These are phyloP conservation scores for Sinhomidia bicolor DNA, from an alignment of 2,888 invertebrate genomes.

Conservation along the genomic window DNA sequence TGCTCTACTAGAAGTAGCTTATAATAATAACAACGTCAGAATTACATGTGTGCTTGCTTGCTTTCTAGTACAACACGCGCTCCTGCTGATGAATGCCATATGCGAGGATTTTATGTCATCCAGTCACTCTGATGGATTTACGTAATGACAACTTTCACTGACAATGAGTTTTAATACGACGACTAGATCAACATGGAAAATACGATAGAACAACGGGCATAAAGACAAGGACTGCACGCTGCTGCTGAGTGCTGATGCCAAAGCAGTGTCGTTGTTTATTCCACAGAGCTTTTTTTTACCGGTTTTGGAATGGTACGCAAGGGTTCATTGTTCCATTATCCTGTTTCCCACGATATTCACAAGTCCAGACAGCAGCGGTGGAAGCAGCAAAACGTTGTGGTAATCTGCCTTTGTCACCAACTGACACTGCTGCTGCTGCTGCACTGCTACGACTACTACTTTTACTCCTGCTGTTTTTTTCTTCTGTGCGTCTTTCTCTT, in stretches of 20 bases:
- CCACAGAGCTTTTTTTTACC: neutral
- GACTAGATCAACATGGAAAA: neutral
- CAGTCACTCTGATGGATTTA: slow-evolving; percentile 43
- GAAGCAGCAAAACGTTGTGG: neutral
- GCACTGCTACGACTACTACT: too few species aligned
- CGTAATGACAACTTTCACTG: slow-evolving; percentile 1
- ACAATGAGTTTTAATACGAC: neutral
- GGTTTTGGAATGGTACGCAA: neutral
- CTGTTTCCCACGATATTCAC: slow-evolving; percentile 42
- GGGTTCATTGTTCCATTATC: slow-evolving; percentile 52
- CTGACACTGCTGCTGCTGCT: slow-evolving; percentile 38
- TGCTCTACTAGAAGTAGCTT: neutral
- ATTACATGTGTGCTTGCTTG: neutral
- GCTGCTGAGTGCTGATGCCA: too few species aligned
- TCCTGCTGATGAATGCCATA: neutral
- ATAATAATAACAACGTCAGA: neutral
- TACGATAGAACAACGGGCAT: neutral
- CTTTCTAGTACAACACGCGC: neutral
- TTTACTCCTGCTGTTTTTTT: too few species aligned
- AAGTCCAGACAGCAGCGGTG: slow-evolving; percentile 14
- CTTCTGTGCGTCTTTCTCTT: neutral
- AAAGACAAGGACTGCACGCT: neutral
- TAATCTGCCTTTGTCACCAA: slow-evolving; percentile 59
- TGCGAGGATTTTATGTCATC: slow-evolving; percentile 23
- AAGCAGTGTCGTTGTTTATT: neutral